Evolutionary conservation across 2,113 vertebrate species (phyloP), one percentile per base, ranked within the genome.

Genomic region (Marmota flaviventris): DNA sequence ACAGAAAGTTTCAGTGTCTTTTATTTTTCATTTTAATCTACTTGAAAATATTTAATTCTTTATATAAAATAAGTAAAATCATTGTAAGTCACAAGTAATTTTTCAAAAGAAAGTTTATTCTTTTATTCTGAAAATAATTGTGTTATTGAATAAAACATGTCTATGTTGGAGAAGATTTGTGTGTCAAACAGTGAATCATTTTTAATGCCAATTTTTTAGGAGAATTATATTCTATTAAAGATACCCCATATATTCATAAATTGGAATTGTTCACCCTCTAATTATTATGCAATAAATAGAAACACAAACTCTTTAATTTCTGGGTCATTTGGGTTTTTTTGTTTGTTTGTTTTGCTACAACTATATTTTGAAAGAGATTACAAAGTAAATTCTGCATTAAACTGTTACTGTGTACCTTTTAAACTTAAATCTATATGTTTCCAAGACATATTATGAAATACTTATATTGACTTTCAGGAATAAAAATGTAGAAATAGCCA

Each of bases 1-100:
- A 48, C 2, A 79, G 32, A 1, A 87, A 87, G 22, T 37, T 8
- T 87, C 79, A 73, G 51, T 78, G 34, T 45, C n/a, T 70, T 92
- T 82, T 18, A 63, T 70, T 94, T 77, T 34, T 94, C 45, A 76
- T 39, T 83, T 93, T 91, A 93, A 93, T 76, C 70, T 90, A 75
- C 4, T 56, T 85, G 14, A 45, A 91, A 90, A 51, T 29, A 82
- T 72, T 90, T 65, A 24, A 73, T 39, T 79, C 79, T 78, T 83
- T 89, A 29, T 67, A 72, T 53, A 84, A 92, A 67, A 34, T 24
- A 37, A 39, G 39, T 75, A 58, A 84, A 93, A 91, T 70, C 4
- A 29, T 79, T 76, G 17, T 7, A 91, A 94, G 39, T 13, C 32
- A 63, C 45, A 88, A 70, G 32, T n/a, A 42, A 8, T 45, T 91